phyloP scores from a whole-genome alignment of 2,797 vertebrate genomes.

The Alauda arvensis region DNA sequence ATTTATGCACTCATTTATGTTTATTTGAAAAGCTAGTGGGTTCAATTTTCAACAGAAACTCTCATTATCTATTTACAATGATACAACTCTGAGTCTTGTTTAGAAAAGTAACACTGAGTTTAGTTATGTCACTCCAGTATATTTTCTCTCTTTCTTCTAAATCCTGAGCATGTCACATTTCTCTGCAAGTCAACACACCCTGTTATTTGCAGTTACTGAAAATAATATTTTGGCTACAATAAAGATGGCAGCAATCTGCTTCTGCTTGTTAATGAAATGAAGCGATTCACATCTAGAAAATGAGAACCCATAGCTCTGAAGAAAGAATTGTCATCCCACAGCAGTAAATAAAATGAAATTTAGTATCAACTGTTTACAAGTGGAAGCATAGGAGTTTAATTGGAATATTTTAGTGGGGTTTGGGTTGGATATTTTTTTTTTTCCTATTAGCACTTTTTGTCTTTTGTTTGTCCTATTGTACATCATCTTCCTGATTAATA shows the following conservation, averaged over 20 bases:
- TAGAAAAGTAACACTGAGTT: background rate
- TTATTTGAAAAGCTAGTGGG: background rate
- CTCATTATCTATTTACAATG: background rate
- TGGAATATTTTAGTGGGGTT: background rate
- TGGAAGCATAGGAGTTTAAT: background rate
- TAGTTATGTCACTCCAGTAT: background rate
- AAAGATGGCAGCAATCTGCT: background rate
- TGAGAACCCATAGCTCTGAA: conserved; percentile 9
- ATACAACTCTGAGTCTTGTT: background rate
- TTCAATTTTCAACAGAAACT: background rate
- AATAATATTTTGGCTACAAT: conserved; percentile 23
- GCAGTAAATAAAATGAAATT: conserved; percentile 4
- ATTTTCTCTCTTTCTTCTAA: background rate
- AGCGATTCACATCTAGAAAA: conserved; percentile 4
- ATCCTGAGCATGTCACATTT: background rate
- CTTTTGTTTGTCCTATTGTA: background rate
- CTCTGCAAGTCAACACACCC: background rate
- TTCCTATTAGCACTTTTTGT: background rate
- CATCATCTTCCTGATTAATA: background rate
- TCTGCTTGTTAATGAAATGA: conserved; percentile 4
- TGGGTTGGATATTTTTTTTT: background rate
- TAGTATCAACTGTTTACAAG: background rate
- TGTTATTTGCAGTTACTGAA: conserved; percentile 30
- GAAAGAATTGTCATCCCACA: background rate
- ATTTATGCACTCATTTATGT: background rate